Evolutionary conservation across 2,888 invertebrate genomes (phyloP).

Genomic region (Caenorhabditis parvicauda): DNA sequence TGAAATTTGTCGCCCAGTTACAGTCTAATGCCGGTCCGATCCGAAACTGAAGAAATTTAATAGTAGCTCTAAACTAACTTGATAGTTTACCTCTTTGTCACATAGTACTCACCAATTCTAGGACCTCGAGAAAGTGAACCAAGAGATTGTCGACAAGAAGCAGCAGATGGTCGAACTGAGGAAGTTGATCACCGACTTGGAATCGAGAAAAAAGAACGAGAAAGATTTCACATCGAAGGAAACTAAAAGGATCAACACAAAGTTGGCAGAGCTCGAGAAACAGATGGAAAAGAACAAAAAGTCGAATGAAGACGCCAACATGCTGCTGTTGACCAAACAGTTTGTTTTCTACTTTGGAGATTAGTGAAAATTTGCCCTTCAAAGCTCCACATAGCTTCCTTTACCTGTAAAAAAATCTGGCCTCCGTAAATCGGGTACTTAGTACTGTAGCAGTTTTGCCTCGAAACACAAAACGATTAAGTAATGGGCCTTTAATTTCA

Average conservation of each 20-base stretch:
- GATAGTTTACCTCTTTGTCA: background rate
- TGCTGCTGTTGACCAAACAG: constrained; percentile 4
- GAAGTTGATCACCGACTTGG: constrained; percentile 23
- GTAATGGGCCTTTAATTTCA: too few relatives aligned
- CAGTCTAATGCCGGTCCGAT: too few relatives aligned
- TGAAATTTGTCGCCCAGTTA: too few relatives aligned
- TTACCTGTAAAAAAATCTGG: too few relatives aligned
- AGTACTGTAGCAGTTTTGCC: too few relatives aligned
- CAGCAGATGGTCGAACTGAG: constrained; percentile 13
- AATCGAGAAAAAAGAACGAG: constrained; percentile 40
- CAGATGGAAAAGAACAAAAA: constrained; percentile 7
- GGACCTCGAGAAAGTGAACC: constrained; percentile 5
- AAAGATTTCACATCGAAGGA: constrained; percentile 32
- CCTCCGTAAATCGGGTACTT: too few relatives aligned
- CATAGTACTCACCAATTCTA: background rate
- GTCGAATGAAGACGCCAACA: constrained; percentile 5
- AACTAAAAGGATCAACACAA: constrained; percentile 15
- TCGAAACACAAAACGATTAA: too few relatives aligned
- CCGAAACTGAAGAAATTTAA: too few relatives aligned
- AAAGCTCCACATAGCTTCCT: too few relatives aligned
- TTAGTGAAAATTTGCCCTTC: too few relatives aligned
- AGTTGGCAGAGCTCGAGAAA: constrained; percentile 8
- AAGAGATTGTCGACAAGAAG: constrained; percentile 1
- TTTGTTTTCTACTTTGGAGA: too few relatives aligned
- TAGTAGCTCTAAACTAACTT: too few relatives aligned